phyloP scores from a whole-genome alignment of 2,797 vertebrate species.

The Siniperca obscura region DNA sequence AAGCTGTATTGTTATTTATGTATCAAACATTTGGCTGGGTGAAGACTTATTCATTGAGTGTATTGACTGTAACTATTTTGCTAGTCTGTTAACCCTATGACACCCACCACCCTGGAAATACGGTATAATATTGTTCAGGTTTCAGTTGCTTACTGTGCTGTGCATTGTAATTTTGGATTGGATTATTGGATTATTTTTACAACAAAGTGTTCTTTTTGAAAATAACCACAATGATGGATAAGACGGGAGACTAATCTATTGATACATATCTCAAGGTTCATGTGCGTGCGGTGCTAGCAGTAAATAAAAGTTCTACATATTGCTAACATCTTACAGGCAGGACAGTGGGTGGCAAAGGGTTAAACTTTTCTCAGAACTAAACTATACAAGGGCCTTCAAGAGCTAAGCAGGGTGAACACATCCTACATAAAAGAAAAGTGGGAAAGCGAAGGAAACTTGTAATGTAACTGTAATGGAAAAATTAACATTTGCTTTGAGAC shows the following conservation, averaged over 20 bases:
- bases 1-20: not conserved
- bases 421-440: not conserved
- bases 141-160: not conserved
- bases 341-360: not conserved
- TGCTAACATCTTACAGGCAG: too few relatives aligned
- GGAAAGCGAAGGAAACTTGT: not conserved
- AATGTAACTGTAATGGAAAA: too few relatives aligned
- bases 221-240: not conserved
- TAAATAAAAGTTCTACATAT: too few relatives aligned
- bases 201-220: not conserved
- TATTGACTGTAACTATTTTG: not conserved
- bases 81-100: not conserved
- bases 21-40: not conserved
- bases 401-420: not conserved
- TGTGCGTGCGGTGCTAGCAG: too few relatives aligned
- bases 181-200: not conserved
- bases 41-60: not conserved
- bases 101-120: not conserved
- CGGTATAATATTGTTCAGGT: not conserved
- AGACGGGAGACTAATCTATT: too few relatives aligned
- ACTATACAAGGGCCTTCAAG: not conserved
- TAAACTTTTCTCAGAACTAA: not conserved
- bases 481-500: too few relatives aligned
- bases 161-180: not conserved
- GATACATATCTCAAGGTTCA: too few relatives aligned